These are phyloP conservation scores for Pseudolycoriella hygida DNA, from an alignment of 2,888 invertebrate genomes.

Conservation along the genomic window DNA sequence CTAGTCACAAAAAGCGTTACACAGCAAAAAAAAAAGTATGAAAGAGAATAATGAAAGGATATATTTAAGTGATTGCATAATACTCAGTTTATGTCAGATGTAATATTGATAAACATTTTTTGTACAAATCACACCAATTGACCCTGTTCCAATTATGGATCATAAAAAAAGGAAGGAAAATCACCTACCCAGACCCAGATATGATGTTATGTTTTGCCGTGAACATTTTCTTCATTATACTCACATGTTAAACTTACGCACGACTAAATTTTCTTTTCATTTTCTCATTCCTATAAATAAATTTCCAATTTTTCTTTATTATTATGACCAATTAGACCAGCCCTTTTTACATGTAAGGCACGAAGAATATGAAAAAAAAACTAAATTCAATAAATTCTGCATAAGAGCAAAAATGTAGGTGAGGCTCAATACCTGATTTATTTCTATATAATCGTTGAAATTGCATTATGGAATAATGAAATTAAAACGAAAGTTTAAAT, in stretches of 20 bases:
- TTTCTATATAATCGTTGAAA: no score
- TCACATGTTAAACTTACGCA: background rate
- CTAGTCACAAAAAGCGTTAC: no score
- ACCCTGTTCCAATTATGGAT: background rate
- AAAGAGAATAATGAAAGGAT: no score
- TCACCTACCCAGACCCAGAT: slow-evolving; percentile 2
- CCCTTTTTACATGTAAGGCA: background rate
- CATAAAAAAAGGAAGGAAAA: background rate
- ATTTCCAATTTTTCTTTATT: background rate
- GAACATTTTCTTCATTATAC: no score
- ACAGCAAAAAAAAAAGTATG: no score
- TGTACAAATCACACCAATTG: background rate
- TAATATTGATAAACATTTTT: background rate
- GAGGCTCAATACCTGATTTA: no score
- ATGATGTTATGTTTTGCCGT: background rate
- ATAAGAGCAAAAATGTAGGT: no score
- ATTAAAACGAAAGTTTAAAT: no score
- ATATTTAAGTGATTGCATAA: no score
- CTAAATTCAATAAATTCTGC: background rate
- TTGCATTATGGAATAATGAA: no score
- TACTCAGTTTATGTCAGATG: no score
- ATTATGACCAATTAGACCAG: no score
- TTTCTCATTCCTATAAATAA: background rate
- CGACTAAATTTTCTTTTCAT: background rate
- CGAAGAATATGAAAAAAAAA: background rate